Evolutionary conservation across 2,113 vertebrate species (phyloP), one percentile per base, ranked within the genome.

Genomic region (Octodon degus): DNA sequence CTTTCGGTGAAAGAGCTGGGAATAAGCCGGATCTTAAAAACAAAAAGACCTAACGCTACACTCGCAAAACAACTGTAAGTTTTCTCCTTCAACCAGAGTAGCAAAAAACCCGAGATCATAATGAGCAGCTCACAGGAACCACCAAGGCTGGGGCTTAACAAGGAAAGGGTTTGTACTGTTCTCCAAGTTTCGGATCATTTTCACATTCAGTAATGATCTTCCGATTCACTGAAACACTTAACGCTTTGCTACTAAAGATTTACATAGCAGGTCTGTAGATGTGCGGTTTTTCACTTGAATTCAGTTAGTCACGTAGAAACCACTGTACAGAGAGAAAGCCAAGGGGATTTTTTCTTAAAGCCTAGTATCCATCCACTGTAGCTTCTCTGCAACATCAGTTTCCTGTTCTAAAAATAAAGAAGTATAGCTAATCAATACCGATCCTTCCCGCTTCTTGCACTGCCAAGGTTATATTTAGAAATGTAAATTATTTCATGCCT

Each of bases 171-270:
- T 22, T 76, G 55, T 22, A 30, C n/a, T 85, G 2, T 80, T 19
- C 32, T 89, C 43, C 93, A 77, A 67, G 55, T 95, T 95, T 79
- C 32, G 5, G 43, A 47, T 94, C 62, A 43, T 43, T 88, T 88
- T 88, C 81, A 83, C 60, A 90, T 11, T 85, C 86, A 82, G 55
- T 70, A 89, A 92, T 88, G 60, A 77, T 55, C 89, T 96, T 94
- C 89, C 89, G 62, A 90, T 22, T 83, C 50, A 60, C 34, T 93
- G 62, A 92, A 77, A 95, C 30, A 9, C 82, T 92, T 82, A 77
- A 95, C 30, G 12, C 82, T 92, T 82, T 92, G 25, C 43, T 79
- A 81, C 50, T 79, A 86, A 89, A 76, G 9, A 84, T 80, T 91
- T 95, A 53, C 81, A 65, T 25, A 63, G 55, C 27, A 84, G 74